Percentiles rank a stretch among this genome's conserved stretches.
These are phyloP conservation scores for Drosophila azteca DNA, from an alignment of 1,140 invertebrate species.

Conservation along the genomic window DNA sequence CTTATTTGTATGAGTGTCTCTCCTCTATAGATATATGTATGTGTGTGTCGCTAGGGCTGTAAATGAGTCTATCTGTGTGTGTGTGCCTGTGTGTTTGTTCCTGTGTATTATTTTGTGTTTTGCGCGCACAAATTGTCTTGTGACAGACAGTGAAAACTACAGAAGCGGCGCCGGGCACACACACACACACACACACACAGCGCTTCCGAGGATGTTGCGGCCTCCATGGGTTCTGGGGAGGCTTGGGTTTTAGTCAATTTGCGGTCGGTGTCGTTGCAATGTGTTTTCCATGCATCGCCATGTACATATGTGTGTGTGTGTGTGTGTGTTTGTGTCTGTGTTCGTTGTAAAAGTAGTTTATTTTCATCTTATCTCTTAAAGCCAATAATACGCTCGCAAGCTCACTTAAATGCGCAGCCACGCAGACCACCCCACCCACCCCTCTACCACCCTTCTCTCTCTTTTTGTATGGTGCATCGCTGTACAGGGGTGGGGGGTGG, in stretches of 20 bases:
- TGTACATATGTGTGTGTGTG: slow-evolving; percentile 16
- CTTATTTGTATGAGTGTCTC: slow-evolving; percentile 48
- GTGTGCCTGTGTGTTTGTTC: slow-evolving; percentile 23
- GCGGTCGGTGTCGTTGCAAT: slow-evolving; percentile 62
- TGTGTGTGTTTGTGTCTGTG: slow-evolving; percentile 32
- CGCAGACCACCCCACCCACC: background rate
- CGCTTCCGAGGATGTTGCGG: slow-evolving; percentile 30
- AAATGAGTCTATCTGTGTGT: slow-evolving; percentile 15
- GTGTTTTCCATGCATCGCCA: slow-evolving; percentile 38
- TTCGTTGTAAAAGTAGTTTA: slow-evolving; percentile 73
- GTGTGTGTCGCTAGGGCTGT: slow-evolving; percentile 8
- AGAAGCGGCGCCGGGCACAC: slow-evolving; percentile 60
- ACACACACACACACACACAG: background rate
- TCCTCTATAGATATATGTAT: slow-evolving; percentile 34
- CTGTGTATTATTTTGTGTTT: slow-evolving; percentile 80
- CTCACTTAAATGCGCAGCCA: slow-evolving; percentile 72
- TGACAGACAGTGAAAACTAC: slow-evolving; percentile 80
- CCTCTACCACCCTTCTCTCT: too few species aligned
- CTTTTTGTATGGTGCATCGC: too few species aligned
- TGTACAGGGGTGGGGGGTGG: background rate
- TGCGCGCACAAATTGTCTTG: slow-evolving; percentile 82
- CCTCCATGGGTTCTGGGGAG: slow-evolving; percentile 16
- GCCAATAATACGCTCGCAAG: slow-evolving; percentile 77
- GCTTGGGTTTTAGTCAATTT: slow-evolving; percentile 80
- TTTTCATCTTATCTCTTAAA: slow-evolving; percentile 81